Evolutionary conservation across 2,113 vertebrate species (phyloP).

Genomic region (Anser cygnoides): DNA sequence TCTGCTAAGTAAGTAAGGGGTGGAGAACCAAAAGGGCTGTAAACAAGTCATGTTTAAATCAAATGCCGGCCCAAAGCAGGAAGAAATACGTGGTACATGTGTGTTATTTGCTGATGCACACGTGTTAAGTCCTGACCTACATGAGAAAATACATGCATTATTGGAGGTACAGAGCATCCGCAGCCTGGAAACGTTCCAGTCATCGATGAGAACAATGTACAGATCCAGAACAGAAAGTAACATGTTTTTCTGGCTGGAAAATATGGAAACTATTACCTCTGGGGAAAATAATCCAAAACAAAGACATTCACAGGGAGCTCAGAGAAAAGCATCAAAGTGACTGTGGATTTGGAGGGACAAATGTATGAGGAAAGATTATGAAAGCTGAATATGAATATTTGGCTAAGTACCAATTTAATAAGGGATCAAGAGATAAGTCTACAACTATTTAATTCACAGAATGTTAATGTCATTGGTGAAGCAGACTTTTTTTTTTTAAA

Average conservation of each 20-base stretch:
- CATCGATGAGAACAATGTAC: neutral
- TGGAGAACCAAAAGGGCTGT: neutral
- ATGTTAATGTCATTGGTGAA: neutral
- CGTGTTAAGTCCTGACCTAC: neutral
- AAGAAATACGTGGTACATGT: neutral
- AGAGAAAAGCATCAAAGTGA: neutral
- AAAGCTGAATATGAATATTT: conserved; percentile 3
- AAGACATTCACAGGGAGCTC: neutral
- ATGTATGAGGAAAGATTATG: neutral
- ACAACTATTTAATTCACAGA: neutral
- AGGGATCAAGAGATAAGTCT: neutral
- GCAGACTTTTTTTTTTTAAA: neutral
- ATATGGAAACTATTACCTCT: neutral
- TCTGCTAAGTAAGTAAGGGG: neutral
- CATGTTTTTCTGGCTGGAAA: neutral
- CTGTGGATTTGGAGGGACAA: neutral
- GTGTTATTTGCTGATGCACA: accelerated
- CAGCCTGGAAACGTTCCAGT: neutral
- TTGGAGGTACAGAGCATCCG: neutral
- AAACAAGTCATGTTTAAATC: neutral
- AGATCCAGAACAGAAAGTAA: neutral
- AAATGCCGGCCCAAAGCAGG: neutral
- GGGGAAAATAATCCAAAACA: neutral
- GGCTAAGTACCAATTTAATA: neutral
- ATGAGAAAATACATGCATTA: neutral